Evolutionary conservation across 2,888 invertebrate genomes (phyloP).

Genomic region (Philopedon plagiatum): DNA sequence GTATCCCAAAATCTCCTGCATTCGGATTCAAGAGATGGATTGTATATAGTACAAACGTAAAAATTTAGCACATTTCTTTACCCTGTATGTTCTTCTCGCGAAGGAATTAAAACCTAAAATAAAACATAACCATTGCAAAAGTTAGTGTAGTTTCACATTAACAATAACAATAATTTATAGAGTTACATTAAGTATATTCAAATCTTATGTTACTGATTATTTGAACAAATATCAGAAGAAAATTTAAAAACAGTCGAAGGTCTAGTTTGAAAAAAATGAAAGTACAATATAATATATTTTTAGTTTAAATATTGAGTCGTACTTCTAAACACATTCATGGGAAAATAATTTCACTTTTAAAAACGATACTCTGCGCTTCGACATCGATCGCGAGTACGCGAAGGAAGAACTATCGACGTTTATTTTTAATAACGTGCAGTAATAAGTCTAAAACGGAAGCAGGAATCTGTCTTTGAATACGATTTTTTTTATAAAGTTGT

Average conservation of each 20-base stretch:
- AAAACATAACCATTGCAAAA: neutral
- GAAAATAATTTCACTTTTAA: conserved; percentile 30
- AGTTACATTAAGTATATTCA: neutral
- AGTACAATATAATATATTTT: neutral
- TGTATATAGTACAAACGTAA: too few species aligned
- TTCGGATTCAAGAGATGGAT: too few species aligned
- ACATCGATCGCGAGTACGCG: neutral
- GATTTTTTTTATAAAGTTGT: too few species aligned
- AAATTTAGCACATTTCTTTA: too few species aligned
- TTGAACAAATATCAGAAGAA: neutral
- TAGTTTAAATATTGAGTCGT: conserved; percentile 17
- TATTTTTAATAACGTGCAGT: neutral
- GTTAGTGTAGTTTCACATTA: neutral
- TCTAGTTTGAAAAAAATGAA: neutral
- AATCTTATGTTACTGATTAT: too few species aligned
- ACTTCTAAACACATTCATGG: conserved; percentile 3
- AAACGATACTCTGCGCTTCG: conserved; percentile 1
- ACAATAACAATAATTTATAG: neutral
- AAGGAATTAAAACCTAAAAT: too few species aligned
- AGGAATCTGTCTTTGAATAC: neutral
- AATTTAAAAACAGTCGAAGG: conserved; percentile 1
- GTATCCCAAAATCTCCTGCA: too few species aligned
- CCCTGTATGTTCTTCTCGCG: too few species aligned
- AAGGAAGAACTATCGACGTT: neutral
- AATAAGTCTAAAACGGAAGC: too few species aligned